Evolutionary conservation across 2,888 invertebrate genomes (phyloP).

Genomic region (Pristionchus japonicus): DNA sequence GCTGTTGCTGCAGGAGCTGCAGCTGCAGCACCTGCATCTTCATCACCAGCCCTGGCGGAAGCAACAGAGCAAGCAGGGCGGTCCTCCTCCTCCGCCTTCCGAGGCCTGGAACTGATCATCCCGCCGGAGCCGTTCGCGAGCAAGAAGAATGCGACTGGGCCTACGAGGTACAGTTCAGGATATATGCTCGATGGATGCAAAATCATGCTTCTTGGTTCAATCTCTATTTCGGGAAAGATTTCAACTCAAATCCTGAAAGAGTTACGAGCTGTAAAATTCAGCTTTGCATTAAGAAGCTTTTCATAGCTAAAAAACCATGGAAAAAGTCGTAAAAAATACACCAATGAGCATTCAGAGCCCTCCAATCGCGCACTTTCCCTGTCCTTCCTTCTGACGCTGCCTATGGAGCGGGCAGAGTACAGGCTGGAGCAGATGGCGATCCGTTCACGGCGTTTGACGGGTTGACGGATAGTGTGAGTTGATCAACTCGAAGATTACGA

Average conservation of each 20-base stretch:
- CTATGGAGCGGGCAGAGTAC: conserved; percentile 27
- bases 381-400: conserved; percentile 59
- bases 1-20: neutral
- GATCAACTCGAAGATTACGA: no score
- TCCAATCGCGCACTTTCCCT: conserved; percentile 51
- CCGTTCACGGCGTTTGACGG: conserved; percentile 58
- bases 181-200: neutral
- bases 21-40: neutral
- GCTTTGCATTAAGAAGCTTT: no score
- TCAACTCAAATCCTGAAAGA: no score
- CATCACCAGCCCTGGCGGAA: neutral
- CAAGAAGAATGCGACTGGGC: neutral
- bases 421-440: conserved; percentile 50
- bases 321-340: no score
- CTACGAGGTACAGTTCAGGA: neutral
- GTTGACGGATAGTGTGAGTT: conserved; percentile 55
- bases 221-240: neutral
- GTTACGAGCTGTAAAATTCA: no score
- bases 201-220: no score
- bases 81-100: no score
- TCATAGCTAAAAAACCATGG: no score
- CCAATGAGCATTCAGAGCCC: conserved; percentile 28
- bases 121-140: neutral
- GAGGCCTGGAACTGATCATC: neutral
- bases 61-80: no score